Evolutionary conservation across 2,888 invertebrate genomes (phyloP), one percentile per base, ranked within the genome.

Genomic region (Anaspis maculata): DNA sequence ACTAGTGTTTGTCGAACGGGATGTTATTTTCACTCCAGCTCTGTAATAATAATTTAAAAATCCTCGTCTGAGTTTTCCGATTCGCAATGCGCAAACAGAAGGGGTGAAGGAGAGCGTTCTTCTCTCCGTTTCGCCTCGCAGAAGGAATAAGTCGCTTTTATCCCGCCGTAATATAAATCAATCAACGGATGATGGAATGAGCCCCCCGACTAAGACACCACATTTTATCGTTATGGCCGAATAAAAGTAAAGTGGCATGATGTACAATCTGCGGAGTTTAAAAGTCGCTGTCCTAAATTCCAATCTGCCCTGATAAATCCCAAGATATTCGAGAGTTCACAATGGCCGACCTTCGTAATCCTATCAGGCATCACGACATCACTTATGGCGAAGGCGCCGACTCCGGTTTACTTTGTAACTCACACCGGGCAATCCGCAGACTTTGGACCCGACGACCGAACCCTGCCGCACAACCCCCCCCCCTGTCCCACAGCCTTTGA

Each of bases 271-370:
- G 43, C 25, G 36, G 34, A 45, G 42, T 42, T 42, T 42, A 42
- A 42, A 43, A 35, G 40, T 41, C 41, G 34, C 38, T 34, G 42
- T 39, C 47, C 48, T 48, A 52, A 52, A 52, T 51, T 49, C 49
- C 50, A 52, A 52, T 51, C 48, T 47, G 42, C 39, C 33, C 48
- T 49, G 52, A 52, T 52, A 52, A 51, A 52, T 52, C 52, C 49
- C 50, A 32, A 44, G 52, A 52, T 52, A 52, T 52, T 50, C 44
- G 45, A 45, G 50, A 52, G 52, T 52, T 51, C 52, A 52, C 52
- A 51, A 52, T 51, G 47, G 52, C 43, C 44, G 46, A 48, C 49
- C 49, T 48, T 39, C 37, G 46, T 52, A 52, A 52, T 51, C 52
- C 50, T 49, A 50, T 51, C 49, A 49, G 46, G 39, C 48, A 48